Evolutionary conservation across 2,113 vertebrate species (phyloP).

Genomic region (Phalacrocorax pelagicus): DNA sequence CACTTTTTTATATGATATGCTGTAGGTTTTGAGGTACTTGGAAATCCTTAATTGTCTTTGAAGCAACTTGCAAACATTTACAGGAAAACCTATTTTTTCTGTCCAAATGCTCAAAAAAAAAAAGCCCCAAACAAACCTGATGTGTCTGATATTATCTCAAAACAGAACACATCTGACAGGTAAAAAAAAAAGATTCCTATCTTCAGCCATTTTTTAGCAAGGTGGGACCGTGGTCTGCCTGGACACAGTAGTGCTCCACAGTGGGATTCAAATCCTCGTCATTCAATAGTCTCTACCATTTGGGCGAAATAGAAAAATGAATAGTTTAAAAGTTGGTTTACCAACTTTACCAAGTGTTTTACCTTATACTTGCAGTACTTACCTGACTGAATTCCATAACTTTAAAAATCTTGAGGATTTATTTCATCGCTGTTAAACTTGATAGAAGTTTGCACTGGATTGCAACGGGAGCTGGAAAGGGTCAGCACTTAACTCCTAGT

Average conservation of each 20-base stretch:
- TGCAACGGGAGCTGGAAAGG: not conserved
- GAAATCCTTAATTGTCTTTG: not conserved
- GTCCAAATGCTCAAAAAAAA: not conserved
- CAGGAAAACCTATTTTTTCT: not conserved
- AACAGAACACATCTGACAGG: not conserved
- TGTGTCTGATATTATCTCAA: not conserved
- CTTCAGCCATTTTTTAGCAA: not conserved
- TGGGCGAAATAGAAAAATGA: not conserved
- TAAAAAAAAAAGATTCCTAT: not conserved
- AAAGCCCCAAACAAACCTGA: not conserved
- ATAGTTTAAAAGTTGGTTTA: not conserved
- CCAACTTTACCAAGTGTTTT: not conserved
- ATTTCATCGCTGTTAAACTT: not conserved
- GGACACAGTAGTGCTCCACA: not conserved
- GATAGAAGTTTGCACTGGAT: not conserved
- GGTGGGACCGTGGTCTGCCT: not conserved
- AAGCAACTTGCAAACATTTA: not conserved
- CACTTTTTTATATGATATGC: not conserved
- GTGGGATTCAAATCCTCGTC: not conserved
- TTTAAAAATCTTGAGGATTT: not conserved
- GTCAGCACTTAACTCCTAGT: not conserved
- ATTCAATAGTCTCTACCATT: not conserved
- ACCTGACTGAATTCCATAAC: not conserved
- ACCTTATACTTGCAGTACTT: not conserved
- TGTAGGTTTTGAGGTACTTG: not conserved